Conservation (phyloP, 2,888 invertebrate species). For the Calliopum simillimum region DNA sequence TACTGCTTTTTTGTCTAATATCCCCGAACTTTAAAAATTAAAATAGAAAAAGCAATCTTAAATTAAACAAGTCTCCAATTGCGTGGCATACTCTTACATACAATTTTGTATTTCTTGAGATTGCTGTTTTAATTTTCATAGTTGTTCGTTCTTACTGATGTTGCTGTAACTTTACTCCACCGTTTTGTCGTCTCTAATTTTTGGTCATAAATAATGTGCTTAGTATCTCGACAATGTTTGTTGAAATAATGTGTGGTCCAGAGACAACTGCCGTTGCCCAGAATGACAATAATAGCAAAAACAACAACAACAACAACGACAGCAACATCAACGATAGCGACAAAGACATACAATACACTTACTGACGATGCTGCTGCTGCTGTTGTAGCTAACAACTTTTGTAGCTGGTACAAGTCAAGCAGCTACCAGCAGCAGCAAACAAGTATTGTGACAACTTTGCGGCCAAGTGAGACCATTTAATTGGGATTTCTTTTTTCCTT, state of each 20-base stretch:
- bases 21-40: no score
- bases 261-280: neutral
- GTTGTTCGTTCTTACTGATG: no score
- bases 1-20: no score
- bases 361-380: slow-evolving; percentile 37
- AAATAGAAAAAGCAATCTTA: no score
- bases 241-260: slow-evolving; percentile 50
- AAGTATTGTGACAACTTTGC: slow-evolving; percentile 5
- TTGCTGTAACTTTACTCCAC: no score
- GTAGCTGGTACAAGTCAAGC: slow-evolving; percentile 38
- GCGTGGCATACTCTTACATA: neutral
- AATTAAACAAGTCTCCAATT: no score
- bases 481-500: no score
- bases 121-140: neutral
- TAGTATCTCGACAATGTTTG: slow-evolving; percentile 46
- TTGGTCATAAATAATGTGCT: slow-evolving; percentile 30
- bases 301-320: slow-evolving; percentile 29
- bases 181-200: slow-evolving; percentile 21
- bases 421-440: slow-evolving; percentile 21
- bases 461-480: no score
- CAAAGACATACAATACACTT: no score
- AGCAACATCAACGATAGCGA: slow-evolving; percentile 36
- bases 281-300: slow-evolving; percentile 7
- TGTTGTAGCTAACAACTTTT: no score
- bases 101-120: slow-evolving; percentile 16